Evolutionary conservation across 2,797 vertebrate species (phyloP), one percentile per base, ranked within the genome.

Genomic region (Brachyalestes nurse): DNA sequence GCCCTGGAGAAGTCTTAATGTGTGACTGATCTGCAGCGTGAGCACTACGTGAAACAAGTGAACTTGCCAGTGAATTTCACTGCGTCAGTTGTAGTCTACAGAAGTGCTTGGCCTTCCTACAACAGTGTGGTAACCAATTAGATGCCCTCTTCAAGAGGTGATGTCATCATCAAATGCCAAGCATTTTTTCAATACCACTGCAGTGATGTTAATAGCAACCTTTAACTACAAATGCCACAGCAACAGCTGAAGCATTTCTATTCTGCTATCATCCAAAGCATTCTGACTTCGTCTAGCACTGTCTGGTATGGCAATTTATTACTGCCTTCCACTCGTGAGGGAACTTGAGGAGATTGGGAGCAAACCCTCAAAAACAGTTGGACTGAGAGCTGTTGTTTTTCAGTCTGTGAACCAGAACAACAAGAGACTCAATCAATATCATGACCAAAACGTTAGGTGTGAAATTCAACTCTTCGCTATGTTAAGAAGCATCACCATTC

Each of bases 21-120:
- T 6, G 96, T 99, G 89, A 92, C 98, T 95, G 97, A 99, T 91
- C 93, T 98, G 69, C 96, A 99, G 86, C 4, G 10, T 97, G 96
- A 98, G 91, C 97, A 96, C 83, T 98, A 97, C 84, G 96, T 99
- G 92, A 98, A 99, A 88, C 97, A 98, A 85, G 21, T 23, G 57
- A 28, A 28, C 12, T 13, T 61, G 12, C 28, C 60, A 4, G 23
- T 61, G 13, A 61, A 13, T 28, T 98, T 96, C 97, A 98, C 88
- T 98, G 96, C 87, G 94, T 99, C 89, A 96, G 97, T 89, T 98
- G 95, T 25, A 89, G 99, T 88, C 94, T 99, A 86, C 95, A 96
- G 79, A 98, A 97, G 85, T 98, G 97, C 14, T 88, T 93, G 61
- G 90, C 87, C 1, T 97, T 96, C 93, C 92, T 97, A 77, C 96